phyloP scores from a whole-genome alignment of 2,888 invertebrate genomes.

The Tuta absoluta region DNA sequence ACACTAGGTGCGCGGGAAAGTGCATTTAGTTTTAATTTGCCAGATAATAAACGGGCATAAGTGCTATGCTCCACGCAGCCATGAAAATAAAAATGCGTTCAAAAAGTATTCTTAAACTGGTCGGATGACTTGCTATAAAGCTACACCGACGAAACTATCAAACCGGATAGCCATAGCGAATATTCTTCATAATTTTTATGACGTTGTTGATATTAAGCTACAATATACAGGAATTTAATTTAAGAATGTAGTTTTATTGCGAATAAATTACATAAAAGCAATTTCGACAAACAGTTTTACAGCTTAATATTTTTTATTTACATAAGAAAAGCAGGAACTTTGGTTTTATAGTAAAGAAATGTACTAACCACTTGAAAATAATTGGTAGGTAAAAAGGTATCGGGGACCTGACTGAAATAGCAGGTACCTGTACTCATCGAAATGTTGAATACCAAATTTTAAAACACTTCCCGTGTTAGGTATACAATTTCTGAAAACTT shows the following conservation, averaged over 20 bases:
- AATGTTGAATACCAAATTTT: too few species aligned
- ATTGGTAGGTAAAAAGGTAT: too few species aligned
- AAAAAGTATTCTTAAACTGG: slow-evolving; percentile 14
- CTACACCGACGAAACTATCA: neutral
- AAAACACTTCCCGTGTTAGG: too few species aligned
- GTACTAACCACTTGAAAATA: too few species aligned
- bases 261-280: slow-evolving; percentile 19
- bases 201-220: slow-evolving; percentile 19
- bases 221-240: slow-evolving; percentile 27
- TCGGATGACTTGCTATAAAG: neutral
- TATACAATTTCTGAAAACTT: too few species aligned
- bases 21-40: neutral
- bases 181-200: slow-evolving; percentile 25
- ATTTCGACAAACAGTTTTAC: slow-evolving; percentile 29
- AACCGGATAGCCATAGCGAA: slow-evolving; percentile 14
- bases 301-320: slow-evolving; percentile 30
- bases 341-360: neutral
- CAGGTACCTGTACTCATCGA: too few species aligned
- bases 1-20: neutral
- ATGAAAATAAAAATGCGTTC: slow-evolving; percentile 19
- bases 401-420: too few species aligned
- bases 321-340: neutral
- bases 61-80: neutral
- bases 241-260: slow-evolving; percentile 28
- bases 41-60: neutral